phyloP scores from a whole-genome alignment of 2,888 invertebrate species.

The Cremastinae sp. region DNA sequence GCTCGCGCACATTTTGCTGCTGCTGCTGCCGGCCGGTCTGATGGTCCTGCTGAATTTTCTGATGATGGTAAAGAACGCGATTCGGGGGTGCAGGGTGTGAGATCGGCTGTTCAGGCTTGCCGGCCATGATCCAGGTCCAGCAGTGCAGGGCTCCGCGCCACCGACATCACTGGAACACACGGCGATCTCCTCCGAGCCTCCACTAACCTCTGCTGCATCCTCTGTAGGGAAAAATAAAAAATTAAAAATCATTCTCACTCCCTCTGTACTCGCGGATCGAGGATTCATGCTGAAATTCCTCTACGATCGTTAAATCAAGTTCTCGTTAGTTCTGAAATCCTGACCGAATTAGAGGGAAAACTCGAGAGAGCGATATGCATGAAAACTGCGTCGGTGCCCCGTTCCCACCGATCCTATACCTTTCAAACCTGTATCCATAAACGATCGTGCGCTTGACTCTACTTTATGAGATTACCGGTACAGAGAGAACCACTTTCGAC shows the following conservation, averaged over 20 bases:
- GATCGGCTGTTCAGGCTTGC: slow-evolving; percentile 87
- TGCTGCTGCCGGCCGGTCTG: slow-evolving; percentile 45
- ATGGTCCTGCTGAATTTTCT: slow-evolving; percentile 65
- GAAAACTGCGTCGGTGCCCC: too few species aligned
- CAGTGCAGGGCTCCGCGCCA: slow-evolving; percentile 76
- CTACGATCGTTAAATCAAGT: too few species aligned
- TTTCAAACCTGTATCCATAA: not conserved
- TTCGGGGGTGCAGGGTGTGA: slow-evolving; percentile 80
- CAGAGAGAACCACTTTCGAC: slow-evolving; percentile 17
- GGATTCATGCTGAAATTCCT: too few species aligned
- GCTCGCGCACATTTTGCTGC: slow-evolving; percentile 40
- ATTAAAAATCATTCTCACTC: slow-evolving; percentile 26
- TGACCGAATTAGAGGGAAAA: too few species aligned
- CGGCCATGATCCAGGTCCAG: slow-evolving; percentile 85
- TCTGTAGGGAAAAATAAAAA: slow-evolving; percentile 70
- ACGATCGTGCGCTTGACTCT: not conserved
- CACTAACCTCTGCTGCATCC: slow-evolving; percentile 78
- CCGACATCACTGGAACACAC: slow-evolving; percentile 86
- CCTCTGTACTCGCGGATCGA: too few species aligned
- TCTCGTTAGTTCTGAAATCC: too few species aligned
- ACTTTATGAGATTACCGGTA: slow-evolving; percentile 6
- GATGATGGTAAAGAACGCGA: slow-evolving; percentile 69
- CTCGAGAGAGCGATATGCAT: too few species aligned
- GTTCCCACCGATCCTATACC: not conserved
- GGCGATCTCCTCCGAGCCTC: slow-evolving; percentile 78